Evolutionary conservation across 1,140 invertebrate genomes (phyloP), one percentile per base, ranked within the genome.

Genomic region (Heliconius hewitsoni): DNA sequence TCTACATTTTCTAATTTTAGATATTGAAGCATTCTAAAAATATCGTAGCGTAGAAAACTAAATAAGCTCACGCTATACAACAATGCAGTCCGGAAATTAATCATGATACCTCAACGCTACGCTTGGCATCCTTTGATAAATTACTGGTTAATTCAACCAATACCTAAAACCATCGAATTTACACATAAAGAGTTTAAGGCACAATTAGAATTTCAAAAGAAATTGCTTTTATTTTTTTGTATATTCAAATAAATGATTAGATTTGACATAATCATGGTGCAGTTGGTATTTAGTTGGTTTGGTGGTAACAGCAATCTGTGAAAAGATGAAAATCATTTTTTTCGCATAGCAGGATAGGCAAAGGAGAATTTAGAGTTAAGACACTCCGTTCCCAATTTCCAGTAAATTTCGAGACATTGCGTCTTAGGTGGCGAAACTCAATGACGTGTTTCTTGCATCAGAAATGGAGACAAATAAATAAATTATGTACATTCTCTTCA

Each of bases 61-160:
- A 66, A 66, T 30, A 9, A 30, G 57, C 27, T 66, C 57, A 66
- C 11, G 3, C 23, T 23, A 57, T 57, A 66, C 57, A 30, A 66
- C 11, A 66, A 66, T 30, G 23, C 60, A 13, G 13, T 8, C 60
- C 27, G 60, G 60, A 66, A 6, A 66, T 66, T 66, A 66, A 30
- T 1, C 60, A 5, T 66, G 60, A 66, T 27, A 66, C 60, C 60
- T 66, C 23, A 66, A 13, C 55, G n/a, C 60, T 16, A 66, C n/a
- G n/a, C n/a, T 66, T 66, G 60, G 23, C 60, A 66, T 11, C 27
- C 60, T 30, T 66, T 66, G 60, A 66, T 66, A 66, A 66, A 66
- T 66, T 66, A 66, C 60, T 30, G 27, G 9, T 66, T 66, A 27
- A 3, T 66, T 30, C 3, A 66, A 16, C 60, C 27, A 2, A 16